phyloP scores from a whole-genome alignment of 1,140 invertebrate species.

The Drosophila carrolli region DNA sequence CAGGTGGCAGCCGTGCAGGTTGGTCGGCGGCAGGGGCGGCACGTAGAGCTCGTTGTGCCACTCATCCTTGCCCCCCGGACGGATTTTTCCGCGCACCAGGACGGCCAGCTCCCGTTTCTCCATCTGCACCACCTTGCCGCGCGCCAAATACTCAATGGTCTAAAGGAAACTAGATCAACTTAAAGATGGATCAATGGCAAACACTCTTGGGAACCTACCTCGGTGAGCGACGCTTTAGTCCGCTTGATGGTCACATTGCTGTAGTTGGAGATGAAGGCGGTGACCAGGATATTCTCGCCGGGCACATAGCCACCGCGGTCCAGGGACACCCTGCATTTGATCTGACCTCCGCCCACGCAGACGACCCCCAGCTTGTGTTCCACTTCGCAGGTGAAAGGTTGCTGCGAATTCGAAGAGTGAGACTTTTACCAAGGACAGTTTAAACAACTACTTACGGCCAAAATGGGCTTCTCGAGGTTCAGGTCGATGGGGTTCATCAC shows the following conservation, averaged over 20 bases:
- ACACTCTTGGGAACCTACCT: conserved; percentile 85
- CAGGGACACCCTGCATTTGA: conserved; percentile 93
- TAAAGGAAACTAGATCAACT: conserved; percentile 71
- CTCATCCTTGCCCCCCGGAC: conserved; percentile 90
- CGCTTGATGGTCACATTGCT: conserved; percentile 91
- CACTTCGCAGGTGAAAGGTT: conserved; percentile 95
- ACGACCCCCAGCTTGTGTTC: conserved; percentile 94
- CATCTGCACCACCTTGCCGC: conserved; percentile 93
- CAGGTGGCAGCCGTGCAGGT: conserved; percentile 96
- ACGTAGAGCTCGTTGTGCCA: conserved; percentile 97
- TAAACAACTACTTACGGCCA: conserved; percentile 89
- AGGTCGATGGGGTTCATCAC: conserved; percentile 98
- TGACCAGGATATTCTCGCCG: conserved; percentile 95
- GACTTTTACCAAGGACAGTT: not conserved
- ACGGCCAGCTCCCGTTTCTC: conserved; percentile 94
- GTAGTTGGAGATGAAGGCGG: conserved; percentile 93
- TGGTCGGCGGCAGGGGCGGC: conserved; percentile 97
- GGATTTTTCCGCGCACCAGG: conserved; percentile 92
- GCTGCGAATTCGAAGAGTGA: conserved; percentile 85
- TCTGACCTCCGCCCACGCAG: conserved; percentile 92
- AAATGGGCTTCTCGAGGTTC: conserved; percentile 94
- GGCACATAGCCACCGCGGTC: conserved; percentile 97
- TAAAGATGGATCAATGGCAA: not conserved
- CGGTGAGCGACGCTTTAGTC: conserved; percentile 91
- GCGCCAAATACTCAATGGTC: conserved; percentile 96